Percentiles rank a stretch among this genome's conserved stretches.
These are phyloP conservation scores for Boleophthalmus pectinirostris DNA, from an alignment of 2,113 vertebrate species.

Conservation along the genomic window DNA sequence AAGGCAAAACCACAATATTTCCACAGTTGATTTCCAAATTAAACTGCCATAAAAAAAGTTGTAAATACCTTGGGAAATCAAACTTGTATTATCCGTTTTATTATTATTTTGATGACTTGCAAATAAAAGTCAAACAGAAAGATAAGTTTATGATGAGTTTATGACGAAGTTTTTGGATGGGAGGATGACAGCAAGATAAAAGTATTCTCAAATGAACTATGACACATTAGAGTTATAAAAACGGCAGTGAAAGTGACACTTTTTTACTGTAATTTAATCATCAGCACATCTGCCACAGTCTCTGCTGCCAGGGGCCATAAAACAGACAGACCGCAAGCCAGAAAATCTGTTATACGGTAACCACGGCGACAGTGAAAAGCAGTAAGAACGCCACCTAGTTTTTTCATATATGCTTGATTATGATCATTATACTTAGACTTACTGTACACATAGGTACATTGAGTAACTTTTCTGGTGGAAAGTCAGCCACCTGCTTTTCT, in stretches of 20 bases:
- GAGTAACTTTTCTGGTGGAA: no score
- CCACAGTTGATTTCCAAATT: not conserved
- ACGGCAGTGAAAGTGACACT: slow-evolving; percentile 2
- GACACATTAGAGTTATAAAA: not conserved
- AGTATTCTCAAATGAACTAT: not conserved
- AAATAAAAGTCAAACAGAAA: not conserved
- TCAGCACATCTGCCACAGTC: not conserved
- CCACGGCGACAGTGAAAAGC: not conserved
- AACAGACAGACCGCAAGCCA: not conserved
- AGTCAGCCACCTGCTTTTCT: no score
- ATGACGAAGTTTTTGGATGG: not conserved
- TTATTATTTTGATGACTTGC: not conserved
- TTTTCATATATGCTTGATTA: not conserved
- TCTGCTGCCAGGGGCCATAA: not conserved
- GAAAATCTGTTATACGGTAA: not conserved
- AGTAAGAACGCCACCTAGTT: not conserved
- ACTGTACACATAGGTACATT: no score
- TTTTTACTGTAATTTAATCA: not conserved
- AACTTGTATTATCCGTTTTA: not conserved
- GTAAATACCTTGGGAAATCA: not conserved
- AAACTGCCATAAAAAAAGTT: not conserved
- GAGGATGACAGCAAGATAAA: not conserved
- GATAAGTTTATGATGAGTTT: not conserved
- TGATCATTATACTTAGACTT: no score
- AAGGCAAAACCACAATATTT: not conserved